Evolutionary conservation across 2,888 invertebrate genomes (phyloP), one percentile per base, ranked within the genome.

Genomic region (Microchrysa polita): DNA sequence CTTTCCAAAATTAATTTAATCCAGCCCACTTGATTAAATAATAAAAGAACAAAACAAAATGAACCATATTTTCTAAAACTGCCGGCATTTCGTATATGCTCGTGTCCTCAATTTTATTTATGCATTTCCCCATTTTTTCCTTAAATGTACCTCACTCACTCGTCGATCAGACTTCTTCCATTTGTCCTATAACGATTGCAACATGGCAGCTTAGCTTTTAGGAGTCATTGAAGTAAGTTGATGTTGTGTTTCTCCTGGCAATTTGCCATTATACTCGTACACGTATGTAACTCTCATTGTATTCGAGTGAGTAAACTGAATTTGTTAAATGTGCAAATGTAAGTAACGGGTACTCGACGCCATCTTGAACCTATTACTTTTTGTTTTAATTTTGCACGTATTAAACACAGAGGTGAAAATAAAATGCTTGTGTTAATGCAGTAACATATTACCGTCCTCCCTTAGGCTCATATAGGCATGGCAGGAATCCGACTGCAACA

Each of bases 231-330:
- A 34, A 34, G 27, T 55, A 20, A 55, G 18, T 55, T 55, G 55
- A 55, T 20, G 22, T 20, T 55, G 18, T 55, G 18, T 14, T 14
- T 4, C 55, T 55, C 55, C 55, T 55, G 55, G 55, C 18, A 55
- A 55, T 55, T 22, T 55, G 20, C 55, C 55, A 55, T 55, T 55
- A 55, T 55, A 55, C n/a, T n/a, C n/a, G 16, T 22, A 55, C 18
- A 10, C n/a, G n/a, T n/a, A n/a, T n/a, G n/a, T n/a, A n/a, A n/a
- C 14, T 16, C 5, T 16, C 16, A 2, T 55, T 55, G 55, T n/a
- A 18, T 16, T n/a, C n/a, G n/a, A 5, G 20, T 55, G 18, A 20
- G 48, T 48, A n/a, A 48, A 4, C 48, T 48, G 12, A n/a, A 12
- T n/a, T 42, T 48, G 5, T 12, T n/a, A 48, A 5, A 48, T 48